These are phyloP conservation scores for Graptemys geographica DNA, from an alignment of 2,797 vertebrate species.

Conservation along the genomic window DNA sequence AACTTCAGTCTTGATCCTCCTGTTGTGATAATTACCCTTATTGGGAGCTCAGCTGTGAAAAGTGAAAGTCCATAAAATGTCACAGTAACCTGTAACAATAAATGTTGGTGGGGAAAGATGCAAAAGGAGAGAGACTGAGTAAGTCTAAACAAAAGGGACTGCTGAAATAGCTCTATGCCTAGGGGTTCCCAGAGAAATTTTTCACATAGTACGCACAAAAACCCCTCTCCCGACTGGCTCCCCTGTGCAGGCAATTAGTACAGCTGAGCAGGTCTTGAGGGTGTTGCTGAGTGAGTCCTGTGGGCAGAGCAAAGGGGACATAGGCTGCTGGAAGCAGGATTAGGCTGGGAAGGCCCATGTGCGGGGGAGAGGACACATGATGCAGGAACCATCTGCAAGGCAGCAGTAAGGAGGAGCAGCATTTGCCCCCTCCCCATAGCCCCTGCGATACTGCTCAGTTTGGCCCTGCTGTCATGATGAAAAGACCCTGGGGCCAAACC, in stretches of 20 bases:
- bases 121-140: not conserved
- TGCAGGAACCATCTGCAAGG: not conserved
- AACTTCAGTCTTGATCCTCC: no score
- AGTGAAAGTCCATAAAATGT: not conserved
- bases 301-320: not conserved
- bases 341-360: not conserved
- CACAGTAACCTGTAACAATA: not conserved
- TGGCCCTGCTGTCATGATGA: no score
- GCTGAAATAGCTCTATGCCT: not conserved
- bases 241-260: not conserved
- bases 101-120: not conserved
- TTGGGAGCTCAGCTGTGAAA: no score
- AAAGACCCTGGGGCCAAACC: no score
- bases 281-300: not conserved
- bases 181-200: not conserved
- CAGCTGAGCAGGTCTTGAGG: not conserved
- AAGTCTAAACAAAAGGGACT: not conserved
- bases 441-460: no score
- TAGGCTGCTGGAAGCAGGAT: not conserved
- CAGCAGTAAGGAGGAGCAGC: not conserved
- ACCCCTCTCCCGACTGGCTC: not conserved
- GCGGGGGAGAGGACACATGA: not conserved
- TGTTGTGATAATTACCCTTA: no score
- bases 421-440: no score
- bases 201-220: not conserved